phyloP scores from a whole-genome alignment of 2,888 invertebrate species.

The Drosophila barbarae region DNA sequence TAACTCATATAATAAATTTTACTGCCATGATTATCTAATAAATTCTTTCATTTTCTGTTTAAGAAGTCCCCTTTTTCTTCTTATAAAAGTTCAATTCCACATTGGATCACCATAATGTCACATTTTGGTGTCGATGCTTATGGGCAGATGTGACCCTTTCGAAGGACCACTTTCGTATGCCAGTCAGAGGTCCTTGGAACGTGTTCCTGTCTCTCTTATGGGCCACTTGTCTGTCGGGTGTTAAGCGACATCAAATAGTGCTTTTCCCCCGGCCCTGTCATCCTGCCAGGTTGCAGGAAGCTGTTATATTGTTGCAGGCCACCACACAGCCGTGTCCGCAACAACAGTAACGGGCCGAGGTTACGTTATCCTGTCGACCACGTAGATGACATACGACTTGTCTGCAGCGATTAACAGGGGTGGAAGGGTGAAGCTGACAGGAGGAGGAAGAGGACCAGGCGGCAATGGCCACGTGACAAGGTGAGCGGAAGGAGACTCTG shows the following conservation, averaged over 20 bases:
- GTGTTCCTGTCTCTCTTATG: conserved; percentile 24
- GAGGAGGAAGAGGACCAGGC: not conserved
- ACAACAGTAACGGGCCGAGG: conserved; percentile 37
- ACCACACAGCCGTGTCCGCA: conserved; percentile 16
- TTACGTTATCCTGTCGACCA: conserved; percentile 41
- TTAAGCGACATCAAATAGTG: conserved; percentile 37
- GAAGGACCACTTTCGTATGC: conserved; percentile 42
- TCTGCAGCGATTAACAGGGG: conserved; percentile 57
- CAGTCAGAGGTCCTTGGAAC: conserved; percentile 44
- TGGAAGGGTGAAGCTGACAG: conserved; percentile 4
- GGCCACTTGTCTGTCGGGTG: conserved; percentile 34
- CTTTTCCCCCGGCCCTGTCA: conserved; percentile 13
- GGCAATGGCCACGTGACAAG: conserved; percentile 36
- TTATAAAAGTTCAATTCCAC: not conserved
- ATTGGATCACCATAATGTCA: conserved; percentile 29
- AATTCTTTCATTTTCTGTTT: not conserved
- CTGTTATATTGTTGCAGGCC: conserved; percentile 24
- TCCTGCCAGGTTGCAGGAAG: conserved; percentile 18
- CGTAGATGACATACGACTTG: conserved; percentile 57
- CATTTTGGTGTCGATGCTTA: conserved; percentile 2
- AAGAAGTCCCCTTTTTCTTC: not conserved
- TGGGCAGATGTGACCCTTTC: conserved; percentile 25
- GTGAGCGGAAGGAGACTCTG: conserved; percentile 5
- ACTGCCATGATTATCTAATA: not conserved
- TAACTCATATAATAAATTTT: not conserved